Base-by-base conservation (phyloP, 2,888 invertebrate species). In the Hymenopus coronatus region DNA sequence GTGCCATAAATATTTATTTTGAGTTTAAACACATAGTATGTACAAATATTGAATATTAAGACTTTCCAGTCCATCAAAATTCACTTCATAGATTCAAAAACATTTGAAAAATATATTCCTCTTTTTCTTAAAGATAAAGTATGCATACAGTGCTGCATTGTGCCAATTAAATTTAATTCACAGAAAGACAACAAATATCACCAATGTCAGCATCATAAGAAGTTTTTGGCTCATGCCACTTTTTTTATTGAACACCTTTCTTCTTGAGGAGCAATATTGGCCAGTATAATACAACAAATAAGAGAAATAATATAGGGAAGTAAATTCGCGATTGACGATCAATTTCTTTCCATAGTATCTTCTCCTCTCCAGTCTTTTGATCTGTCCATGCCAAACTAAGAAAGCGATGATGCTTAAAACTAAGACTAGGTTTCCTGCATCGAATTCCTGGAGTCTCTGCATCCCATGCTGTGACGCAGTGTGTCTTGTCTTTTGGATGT, bases 241-340 rank as follows among this genome's bases (percentile, higher is more conserved):
- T 1, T 46, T 54, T 3, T 70, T 70, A 70, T 4, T 70, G 20
- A 70, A 70, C 54, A 30, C 86, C 86, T 86, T 88, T 85, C 82
- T 90, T 96, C 92, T 96, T 96, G 91, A 96, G 94, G 85, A 97
- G 93, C 86, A 97, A 93, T 90, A 97, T 96, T 0, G 97, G 97
- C 97, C 97, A 97, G 93, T 97, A 97, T 92, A 97, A 94, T 0
- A 96, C 94, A 88, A 96, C 95, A 92, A 97, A 97, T 28, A 97
- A 94, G 28, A 96, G 94, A 93, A 97, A 97, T n/a, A 97, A 92
- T 27, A 95, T 95, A 12, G 97, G 97, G 92, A 97, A 97, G 8
- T 97, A 95, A 87, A 96, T 95, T 88, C 97, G 94, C 6, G 97
- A 97, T 6, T 96, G 94, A 92, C 96, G 95, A 93, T 97, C 97